These are phyloP conservation scores for Lycopodina hypogea DNA, from an alignment of 37 sponge, comb jelly and placozoan species.

Conservation along the genomic window DNA sequence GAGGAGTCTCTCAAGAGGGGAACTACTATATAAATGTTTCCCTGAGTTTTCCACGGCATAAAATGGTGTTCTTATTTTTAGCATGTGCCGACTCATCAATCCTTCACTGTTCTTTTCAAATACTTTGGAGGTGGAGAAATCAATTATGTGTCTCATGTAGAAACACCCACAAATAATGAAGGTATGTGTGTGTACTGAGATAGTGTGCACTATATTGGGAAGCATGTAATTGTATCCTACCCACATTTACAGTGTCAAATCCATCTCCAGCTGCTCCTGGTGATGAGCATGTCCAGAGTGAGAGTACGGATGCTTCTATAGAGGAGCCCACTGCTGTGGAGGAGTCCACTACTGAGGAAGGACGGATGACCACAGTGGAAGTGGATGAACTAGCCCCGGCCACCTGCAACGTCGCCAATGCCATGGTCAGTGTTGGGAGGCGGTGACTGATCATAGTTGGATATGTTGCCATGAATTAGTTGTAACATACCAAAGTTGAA, in stretches of 20 bases:
- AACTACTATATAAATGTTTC: too few species aligned
- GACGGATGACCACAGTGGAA: not conserved
- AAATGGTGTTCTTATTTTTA: too few species aligned
- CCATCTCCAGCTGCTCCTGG: too few species aligned
- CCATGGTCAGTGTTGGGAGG: conserved; percentile 12
- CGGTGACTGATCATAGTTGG: not conserved
- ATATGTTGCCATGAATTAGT: too few species aligned
- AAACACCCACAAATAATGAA: not conserved
- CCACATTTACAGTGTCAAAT: not conserved
- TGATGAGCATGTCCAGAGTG: too few species aligned
- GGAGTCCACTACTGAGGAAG: not conserved
- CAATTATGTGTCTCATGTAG: conserved; percentile 6
- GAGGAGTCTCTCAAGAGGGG: too few species aligned
- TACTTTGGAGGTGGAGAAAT: conserved; percentile 73
- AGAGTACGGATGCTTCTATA: not conserved
- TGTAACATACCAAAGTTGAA: too few species aligned
- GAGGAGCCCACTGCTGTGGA: not conserved
- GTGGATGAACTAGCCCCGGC: conserved; percentile 32
- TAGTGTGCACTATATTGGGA: conserved; percentile 23
- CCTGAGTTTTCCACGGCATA: too few species aligned
- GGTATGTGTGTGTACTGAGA: conserved; percentile 36
- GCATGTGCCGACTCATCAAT: conserved; percentile 60
- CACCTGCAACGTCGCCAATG: conserved; percentile 46
- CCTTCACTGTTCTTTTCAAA: conserved; percentile 72
- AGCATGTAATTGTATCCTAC: not conserved